These are phyloP conservation scores for Ladona fulva DNA, from an alignment of 1,140 invertebrate genomes.

Conservation along the genomic window DNA sequence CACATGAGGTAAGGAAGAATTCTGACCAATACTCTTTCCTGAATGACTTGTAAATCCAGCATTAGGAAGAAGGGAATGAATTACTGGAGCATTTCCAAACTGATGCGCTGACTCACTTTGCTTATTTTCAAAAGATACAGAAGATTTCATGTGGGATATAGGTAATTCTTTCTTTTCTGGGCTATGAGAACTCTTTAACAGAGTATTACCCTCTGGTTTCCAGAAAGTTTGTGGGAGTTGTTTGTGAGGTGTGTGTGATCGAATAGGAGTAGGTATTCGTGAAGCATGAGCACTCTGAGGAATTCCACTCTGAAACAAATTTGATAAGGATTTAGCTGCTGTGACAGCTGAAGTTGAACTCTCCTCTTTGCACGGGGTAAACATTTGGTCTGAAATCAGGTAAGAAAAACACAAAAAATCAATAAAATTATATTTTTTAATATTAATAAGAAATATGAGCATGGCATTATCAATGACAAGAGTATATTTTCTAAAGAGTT, in stretches of 20 bases:
- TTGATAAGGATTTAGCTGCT: not conserved
- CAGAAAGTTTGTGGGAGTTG: not conserved
- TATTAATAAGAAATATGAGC: no score
- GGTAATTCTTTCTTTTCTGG: not conserved
- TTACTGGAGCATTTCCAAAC: not conserved
- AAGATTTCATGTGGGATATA: not conserved
- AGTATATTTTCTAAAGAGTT: no score
- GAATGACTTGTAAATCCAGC: not conserved
- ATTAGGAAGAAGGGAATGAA: not conserved
- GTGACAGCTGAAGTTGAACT: not conserved
- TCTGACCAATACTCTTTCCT: no score
- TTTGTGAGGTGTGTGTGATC: not conserved
- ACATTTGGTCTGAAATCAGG: not conserved
- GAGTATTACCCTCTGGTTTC: not conserved
- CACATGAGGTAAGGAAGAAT: no score
- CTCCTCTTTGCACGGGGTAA: not conserved
- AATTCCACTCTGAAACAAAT: not conserved
- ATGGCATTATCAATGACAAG: no score
- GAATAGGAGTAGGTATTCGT: not conserved
- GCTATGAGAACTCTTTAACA: not conserved
- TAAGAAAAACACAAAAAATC: not conserved
- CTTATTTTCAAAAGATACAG: not conserved
- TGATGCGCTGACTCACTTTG: not conserved
- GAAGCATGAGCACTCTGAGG: not conserved
- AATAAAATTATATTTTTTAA: not conserved